Evolutionary conservation across 2,888 invertebrate genomes (phyloP), one percentile per base, ranked within the genome.

Genomic region (Perithous albicinctus): DNA sequence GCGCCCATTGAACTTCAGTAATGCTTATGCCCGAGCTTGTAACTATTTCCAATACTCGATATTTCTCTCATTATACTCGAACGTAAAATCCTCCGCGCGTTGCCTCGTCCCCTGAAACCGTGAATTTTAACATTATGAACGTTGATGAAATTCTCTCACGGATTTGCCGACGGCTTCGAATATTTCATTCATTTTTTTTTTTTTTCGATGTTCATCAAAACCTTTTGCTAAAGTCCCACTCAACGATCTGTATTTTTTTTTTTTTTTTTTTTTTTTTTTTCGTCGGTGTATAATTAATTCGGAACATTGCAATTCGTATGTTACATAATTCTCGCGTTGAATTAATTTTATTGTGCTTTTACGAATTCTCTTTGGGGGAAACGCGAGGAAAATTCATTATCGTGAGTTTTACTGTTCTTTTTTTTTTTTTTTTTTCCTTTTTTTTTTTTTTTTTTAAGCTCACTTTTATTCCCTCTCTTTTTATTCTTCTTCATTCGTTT

Each of bases 321-420:
- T 29, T 29, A 56, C 54, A 26, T 29, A 51, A 15, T 29, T 29
- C 54, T 4, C 5, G 54, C 7, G 54, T 56, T 56, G 54, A 56
- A 56, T 56, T 56, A 29, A 56, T 56, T 56, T 56, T 29, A 56
- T 56, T 15, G 54, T 26, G n/a, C 54, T 29, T 15, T 56, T 15
- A 26, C 54, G 54, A 56, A 6, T 66, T 46, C 66, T 4, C 32
- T 18, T 46, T 7, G 48, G 10, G 46, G 5, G 26, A 18, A 59
- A 54, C 46, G 38, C 48, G 38, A 51, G n/a, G 54, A 46, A 75
- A 75, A 75, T 66, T 78, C 70, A 48, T 59, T 51, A 72, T 43
- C 32, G 43, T 12, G 23, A 38, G 38, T 38, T 51, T 29, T 18
- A 8, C 43, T 51, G 1, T 56, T 26, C n/a, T n/a, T 12, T 10